Evolutionary conservation across 2,113 vertebrate genomes (phyloP), one percentile per base, ranked within the genome.

Genomic region (Alethe castanea): DNA sequence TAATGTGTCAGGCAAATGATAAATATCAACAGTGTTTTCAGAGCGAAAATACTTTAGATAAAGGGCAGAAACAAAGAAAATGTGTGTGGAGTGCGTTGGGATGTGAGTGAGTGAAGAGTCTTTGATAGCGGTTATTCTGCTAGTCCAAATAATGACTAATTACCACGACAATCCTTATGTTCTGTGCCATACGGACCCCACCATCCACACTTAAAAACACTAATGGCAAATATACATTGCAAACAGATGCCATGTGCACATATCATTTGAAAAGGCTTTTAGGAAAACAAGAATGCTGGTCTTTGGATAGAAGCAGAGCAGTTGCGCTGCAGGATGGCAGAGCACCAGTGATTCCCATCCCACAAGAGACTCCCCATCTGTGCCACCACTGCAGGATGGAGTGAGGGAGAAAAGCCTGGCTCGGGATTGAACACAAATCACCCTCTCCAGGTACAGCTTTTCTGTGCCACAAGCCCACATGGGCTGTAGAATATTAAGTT

Each of bases 81-180:
- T 48, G 38, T 5, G 11, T 5, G 73, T 81, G 0, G 47, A 15
- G 59, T 79, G 19, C 35, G 6, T 60, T 66, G 79, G 73, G 91
- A 95, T 76, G 64, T 14, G 92, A 96, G 90, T 29, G 91, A 95
- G 79, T 96, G 72, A 90, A 87, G 92, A 97, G 81, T 88, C 88
- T 95, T 57, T 92, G 94, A 50, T 88, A 88, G 66, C 62, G 45
- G 86, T 97, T 92, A 95, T 77, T 95, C 90, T 95, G 94, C 96
- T 92, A 95, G 92, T 96, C 93, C 88, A 96, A 96, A 96, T 97
- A 94, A 91, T 93, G 96, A 96, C 94, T 95, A 97, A 96, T 96
- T 93, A 85, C 93, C 81, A 88, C 60, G 19, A 83, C 90, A 95
- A 91, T 97, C 90, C 88, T 97, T 96, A 96, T 96, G 95, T 94